A percentile compares a stretch with the other conserved stretches of the same genome.
phyloP scores from a whole-genome alignment of 2,113 vertebrate genomes.

The Zosterops borbonicus region DNA sequence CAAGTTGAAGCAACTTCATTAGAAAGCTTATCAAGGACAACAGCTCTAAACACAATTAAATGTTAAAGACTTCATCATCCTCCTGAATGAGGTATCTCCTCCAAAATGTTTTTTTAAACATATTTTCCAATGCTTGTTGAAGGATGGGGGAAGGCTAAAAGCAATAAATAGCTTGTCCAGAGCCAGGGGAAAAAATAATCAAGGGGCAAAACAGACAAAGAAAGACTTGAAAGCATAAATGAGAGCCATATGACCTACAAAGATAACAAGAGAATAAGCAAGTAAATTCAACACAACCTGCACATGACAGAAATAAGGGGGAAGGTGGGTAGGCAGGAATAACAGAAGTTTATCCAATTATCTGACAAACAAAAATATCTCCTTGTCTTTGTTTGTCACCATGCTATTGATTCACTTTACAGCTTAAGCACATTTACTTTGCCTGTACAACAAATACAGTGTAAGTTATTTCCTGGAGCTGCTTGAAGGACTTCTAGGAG shows the following conservation, averaged over 20 bases:
- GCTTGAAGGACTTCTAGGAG: neutral
- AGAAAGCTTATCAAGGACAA: neutral
- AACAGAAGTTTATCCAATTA: neutral
- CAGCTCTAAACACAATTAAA: neutral
- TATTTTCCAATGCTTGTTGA: neutral
- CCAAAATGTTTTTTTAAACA: neutral
- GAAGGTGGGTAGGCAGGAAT: fast-evolving
- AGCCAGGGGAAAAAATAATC: neutral
- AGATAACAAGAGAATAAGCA: neutral
- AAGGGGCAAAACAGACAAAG: neutral
- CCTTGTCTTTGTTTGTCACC: neutral
- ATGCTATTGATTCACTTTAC: neutral
- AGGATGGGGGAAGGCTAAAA: neutral
- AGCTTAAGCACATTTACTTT: neutral
- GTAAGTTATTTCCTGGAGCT: neutral
- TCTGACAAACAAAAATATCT: neutral
- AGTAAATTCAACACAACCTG: neutral
- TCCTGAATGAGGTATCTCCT: neutral
- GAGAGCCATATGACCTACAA: neutral
- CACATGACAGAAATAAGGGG: neutral
- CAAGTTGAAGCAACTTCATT: neutral
- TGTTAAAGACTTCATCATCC: neutral
- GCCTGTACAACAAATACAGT: neutral
- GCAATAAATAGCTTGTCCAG: neutral
- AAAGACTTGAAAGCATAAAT: neutral